A percentile compares a stretch with the other conserved stretches of the same genome.
Conservation (phyloP, 2,888 invertebrate genomes). For the Eupithecia inturbata region DNA sequence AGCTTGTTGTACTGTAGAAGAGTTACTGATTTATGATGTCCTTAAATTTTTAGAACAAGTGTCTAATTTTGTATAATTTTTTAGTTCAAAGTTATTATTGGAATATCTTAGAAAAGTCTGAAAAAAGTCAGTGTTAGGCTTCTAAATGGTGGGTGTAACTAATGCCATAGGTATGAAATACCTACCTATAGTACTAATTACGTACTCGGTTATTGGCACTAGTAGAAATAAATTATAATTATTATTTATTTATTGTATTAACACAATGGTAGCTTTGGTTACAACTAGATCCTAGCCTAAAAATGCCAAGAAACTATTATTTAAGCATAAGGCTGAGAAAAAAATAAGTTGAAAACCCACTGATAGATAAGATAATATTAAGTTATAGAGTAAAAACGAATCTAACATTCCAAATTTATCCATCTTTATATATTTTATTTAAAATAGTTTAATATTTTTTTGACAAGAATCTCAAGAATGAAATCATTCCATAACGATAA, state of each 20-base stretch:
- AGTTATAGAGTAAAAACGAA: slow-evolving; percentile 5
- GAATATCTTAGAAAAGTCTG: slow-evolving; percentile 6
- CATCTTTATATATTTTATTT: background rate
- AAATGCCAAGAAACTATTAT: slow-evolving; percentile 7
- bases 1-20: background rate
- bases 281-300: slow-evolving; percentile 10
- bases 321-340: slow-evolving; percentile 15
- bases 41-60: background rate
- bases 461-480: slow-evolving; percentile 23
- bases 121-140: slow-evolving; percentile 27
- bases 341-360: slow-evolving; percentile 24
- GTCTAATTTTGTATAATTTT: background rate
- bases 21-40: background rate
- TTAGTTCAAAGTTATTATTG: background rate
- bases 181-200: background rate
- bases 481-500: slow-evolving; percentile 22
- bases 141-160: background rate
- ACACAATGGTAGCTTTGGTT: slow-evolving; percentile 15
- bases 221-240: background rate
- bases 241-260: background rate
- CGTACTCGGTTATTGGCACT: background rate
- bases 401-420: slow-evolving; percentile 22
- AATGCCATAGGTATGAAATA: slow-evolving; percentile 6
- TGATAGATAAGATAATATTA: slow-evolving; percentile 31
- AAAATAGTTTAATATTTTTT: slow-evolving; percentile 1